Conservation (phyloP, 2,888 invertebrate species). For the Thymelicus acteon region DNA sequence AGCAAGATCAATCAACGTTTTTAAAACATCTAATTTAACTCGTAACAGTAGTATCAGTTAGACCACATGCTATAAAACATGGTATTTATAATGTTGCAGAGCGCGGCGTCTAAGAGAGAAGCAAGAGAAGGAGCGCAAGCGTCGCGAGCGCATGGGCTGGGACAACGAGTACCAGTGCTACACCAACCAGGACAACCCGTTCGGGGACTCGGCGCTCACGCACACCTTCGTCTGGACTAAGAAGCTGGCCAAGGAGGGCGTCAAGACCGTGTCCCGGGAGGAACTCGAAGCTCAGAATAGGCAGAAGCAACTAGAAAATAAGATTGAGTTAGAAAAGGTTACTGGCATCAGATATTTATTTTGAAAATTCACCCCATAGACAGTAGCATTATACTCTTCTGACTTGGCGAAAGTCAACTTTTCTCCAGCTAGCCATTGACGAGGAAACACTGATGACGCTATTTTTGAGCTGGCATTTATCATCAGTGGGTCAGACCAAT, state of each 20-base stretch:
- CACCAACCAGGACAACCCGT: constrained; percentile 99
- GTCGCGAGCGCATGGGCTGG: constrained; percentile 98
- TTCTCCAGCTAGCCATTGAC: too few species aligned
- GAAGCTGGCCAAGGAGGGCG: constrained; percentile 97
- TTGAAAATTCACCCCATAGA: not conserved
- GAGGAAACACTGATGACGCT: too few species aligned
- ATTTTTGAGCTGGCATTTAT: too few species aligned
- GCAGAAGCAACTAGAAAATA: constrained; percentile 95
- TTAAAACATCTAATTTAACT: too few species aligned
- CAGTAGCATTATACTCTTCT: too few species aligned
- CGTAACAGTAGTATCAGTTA: too few species aligned
- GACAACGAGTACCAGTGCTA: constrained; percentile 98
- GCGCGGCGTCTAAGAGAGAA: constrained; percentile 94
- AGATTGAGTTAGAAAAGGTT: constrained; percentile 95
- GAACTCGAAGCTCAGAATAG: constrained; percentile 93
- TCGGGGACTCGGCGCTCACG: constrained; percentile 97
- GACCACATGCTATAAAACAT: not conserved
- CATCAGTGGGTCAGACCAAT: too few species aligned
- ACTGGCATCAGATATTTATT: constrained; percentile 5
- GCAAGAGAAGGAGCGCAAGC: constrained; percentile 93
- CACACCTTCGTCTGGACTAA: constrained; percentile 99
- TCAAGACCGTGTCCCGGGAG: constrained; percentile 90
- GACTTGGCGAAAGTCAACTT: too few species aligned
- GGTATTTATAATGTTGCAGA: constrained; percentile 46
- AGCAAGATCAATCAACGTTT: not conserved